phyloP scores from a whole-genome alignment of 1,140 invertebrate genomes.

The Cotesia chilonis region DNA sequence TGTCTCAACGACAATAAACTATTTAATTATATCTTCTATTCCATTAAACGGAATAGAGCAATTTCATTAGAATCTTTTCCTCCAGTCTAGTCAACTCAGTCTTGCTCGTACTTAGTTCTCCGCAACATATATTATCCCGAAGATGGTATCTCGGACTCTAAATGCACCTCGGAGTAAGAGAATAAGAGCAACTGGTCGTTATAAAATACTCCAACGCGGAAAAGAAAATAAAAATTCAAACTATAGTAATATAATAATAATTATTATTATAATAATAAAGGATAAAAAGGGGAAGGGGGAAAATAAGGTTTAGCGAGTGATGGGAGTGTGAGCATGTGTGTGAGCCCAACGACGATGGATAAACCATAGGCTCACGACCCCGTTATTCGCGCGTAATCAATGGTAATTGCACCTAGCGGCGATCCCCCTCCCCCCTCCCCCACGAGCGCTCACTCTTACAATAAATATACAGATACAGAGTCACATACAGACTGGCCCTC shows the following conservation, averaged over 20 bases:
- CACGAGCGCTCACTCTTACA: conserved; percentile 5
- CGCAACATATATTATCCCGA: no score
- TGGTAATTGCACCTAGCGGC: conserved; percentile 37
- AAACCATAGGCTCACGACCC: conserved; percentile 25
- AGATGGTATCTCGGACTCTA: no score
- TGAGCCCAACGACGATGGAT: conserved; percentile 11
- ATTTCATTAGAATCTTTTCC: no score
- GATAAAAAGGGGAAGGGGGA: conserved; percentile 25
- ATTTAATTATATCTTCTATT: no score
- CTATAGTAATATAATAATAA: neutral
- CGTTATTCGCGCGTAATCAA: conserved; percentile 38
- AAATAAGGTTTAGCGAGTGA: conserved; percentile 17
- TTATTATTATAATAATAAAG: conserved; percentile 23
- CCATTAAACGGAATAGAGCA: no score
- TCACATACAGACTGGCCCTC: neutral
- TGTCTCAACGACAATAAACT: no score
- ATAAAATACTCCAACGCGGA: neutral
- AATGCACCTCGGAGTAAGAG: no score
- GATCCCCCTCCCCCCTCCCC: conserved; percentile 6
- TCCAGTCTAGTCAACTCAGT: no score
- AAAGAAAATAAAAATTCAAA: neutral
- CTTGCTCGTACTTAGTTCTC: no score
- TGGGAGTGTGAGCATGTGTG: no score
- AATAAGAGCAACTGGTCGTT: neutral
- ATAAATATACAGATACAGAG: neutral